Percentiles rank a stretch among this genome's conserved stretches.
These are phyloP conservation scores for Pitta sordida DNA, from an alignment of 2,113 vertebrate species.

Conservation along the genomic window DNA sequence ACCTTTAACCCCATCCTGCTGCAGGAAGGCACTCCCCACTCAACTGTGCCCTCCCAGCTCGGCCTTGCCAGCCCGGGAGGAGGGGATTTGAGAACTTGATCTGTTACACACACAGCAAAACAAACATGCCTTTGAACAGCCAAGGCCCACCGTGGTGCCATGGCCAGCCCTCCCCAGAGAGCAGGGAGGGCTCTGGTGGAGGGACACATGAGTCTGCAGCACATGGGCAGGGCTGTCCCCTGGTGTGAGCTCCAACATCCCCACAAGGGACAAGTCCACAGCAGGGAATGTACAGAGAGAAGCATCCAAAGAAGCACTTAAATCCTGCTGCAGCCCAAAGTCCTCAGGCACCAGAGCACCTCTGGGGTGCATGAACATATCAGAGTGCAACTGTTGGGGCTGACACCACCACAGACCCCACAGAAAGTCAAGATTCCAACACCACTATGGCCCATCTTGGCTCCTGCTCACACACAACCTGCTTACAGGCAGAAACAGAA, in stretches of 20 bases:
- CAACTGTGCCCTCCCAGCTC: not conserved
- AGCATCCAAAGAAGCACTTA: not conserved
- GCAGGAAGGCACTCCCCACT: not conserved
- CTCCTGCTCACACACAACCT: not conserved
- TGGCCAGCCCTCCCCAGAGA: fast-evolving
- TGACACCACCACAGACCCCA: not conserved
- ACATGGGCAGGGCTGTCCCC: fast-evolving
- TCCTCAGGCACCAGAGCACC: not conserved
- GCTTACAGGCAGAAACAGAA: not conserved
- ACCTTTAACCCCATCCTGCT: not conserved
- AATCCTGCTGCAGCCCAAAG: not conserved
- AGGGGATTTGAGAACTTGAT: not conserved
- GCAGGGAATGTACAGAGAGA: not conserved
- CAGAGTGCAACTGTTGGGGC: not conserved
- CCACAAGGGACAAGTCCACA: not conserved
- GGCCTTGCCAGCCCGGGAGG: not conserved
- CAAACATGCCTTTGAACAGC: not conserved
- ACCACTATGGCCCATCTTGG: not conserved
- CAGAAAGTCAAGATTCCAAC: not conserved
- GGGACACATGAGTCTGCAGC: not conserved
- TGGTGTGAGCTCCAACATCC: not conserved
- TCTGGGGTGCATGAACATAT: not conserved
- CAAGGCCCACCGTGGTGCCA: fast-evolving
- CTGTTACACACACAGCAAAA: not conserved
- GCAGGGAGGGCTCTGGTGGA: not conserved